Conservation (phyloP, 2,888 invertebrate species). For the Philereme transversata region DNA sequence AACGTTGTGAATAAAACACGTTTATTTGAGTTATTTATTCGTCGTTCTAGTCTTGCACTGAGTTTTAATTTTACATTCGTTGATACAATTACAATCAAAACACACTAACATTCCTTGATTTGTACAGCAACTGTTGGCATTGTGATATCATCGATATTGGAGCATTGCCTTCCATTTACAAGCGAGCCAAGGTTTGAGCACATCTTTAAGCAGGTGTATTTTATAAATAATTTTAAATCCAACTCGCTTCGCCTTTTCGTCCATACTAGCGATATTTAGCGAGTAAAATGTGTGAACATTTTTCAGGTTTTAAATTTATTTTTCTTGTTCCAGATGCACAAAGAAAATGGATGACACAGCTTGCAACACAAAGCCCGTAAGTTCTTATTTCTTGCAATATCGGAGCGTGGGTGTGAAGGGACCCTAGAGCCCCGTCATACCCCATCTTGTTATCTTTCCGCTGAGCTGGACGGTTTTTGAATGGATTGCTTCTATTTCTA, state of each 20-base stretch:
- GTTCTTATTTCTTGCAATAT: constrained; percentile 24
- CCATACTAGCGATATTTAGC: no score
- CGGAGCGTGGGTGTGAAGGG: constrained; percentile 9
- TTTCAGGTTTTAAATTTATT: not conserved
- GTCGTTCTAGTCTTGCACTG: not conserved
- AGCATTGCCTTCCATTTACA: no score
- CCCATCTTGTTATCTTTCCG: constrained; percentile 40
- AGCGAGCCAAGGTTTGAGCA: no score
- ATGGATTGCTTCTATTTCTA: constrained; percentile 21
- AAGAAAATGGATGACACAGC: constrained; percentile 56
- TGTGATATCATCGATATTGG: no score
- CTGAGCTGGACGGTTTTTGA: constrained; percentile 34
- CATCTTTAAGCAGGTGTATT: no score
- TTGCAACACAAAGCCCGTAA: constrained; percentile 39
- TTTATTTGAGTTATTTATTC: not conserved
- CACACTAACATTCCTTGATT: no score
- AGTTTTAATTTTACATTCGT: no score
- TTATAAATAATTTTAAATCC: no score
- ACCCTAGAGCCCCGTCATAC: constrained; percentile 26
- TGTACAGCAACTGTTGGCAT: no score
- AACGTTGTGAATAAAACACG: constrained; percentile 4
- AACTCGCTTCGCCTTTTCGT: no score
- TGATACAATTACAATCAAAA: no score
- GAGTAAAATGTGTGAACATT: not conserved
- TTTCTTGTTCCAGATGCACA: constrained; percentile 60